Base-by-base conservation (phyloP, 2,888 invertebrate species). In the Sphaeridia pumilis region DNA sequence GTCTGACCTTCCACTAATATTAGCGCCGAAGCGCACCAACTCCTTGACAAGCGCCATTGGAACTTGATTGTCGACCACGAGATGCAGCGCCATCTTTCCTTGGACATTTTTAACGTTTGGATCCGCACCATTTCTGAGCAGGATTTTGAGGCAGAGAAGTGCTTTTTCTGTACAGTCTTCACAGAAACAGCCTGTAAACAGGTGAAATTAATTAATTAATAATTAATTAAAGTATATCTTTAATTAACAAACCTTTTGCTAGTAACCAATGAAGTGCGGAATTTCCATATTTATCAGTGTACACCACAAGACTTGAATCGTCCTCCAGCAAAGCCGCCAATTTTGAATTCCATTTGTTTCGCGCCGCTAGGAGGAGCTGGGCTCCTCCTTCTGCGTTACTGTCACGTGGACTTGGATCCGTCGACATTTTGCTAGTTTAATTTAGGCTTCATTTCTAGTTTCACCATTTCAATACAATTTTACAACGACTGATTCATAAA, bases 121-220 rank as follows among this genome's bases (percentile, higher is more conserved):
- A 41, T 49, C 28, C 1, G 42, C 42, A n/a, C n/a, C 5, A 42
- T 27, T 27, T 7, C 22, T 14, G 26, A 49, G 22, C n/a, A 49
- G 41, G 17, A 41, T 26, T 21, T 41, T 14, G 3, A 49, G 20
- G 22, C 49, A 49, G 3, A 27, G n/a, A n/a, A 21, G 17, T 17
- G 3, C n/a, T 21, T 41, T 26, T 2, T 20, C 28, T 10, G 22
- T 1, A 41, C 42, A 49, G 2, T 21, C 20, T 4, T 38, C 20
- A 21, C 42, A 24, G 28, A 42, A 49, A 20, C 42, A 41, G 14
- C 27, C 49, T 49, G 27, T 20, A 21, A 41, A 41, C 14, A 31
- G 14, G 14, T 12, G 14, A 41, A 17, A 41, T 7, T 17, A 41
- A 41, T 20, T 7, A 41, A 41, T 12, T 41, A 12, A 31, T 31